These are phyloP conservation scores for Hozukius guyotensis DNA, from an alignment of 2,797 vertebrate genomes.

Conservation along the genomic window DNA sequence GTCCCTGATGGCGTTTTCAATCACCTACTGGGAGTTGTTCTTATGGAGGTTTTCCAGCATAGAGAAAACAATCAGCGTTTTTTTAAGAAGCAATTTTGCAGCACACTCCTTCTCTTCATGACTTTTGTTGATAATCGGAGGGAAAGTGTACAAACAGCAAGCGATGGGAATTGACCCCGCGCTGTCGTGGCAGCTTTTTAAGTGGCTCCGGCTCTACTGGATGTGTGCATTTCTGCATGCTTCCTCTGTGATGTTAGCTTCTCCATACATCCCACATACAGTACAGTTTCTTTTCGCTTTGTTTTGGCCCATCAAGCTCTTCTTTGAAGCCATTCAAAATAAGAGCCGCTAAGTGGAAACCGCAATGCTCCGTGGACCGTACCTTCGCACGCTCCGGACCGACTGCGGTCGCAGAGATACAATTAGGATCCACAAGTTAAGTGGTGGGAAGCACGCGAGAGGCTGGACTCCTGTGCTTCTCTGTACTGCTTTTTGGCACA, in stretches of 20 bases:
- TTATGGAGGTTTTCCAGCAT: not conserved
- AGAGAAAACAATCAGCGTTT: not conserved
- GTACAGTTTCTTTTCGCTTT: not conserved
- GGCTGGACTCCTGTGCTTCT: not conserved
- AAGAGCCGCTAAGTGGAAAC: slow-evolving; percentile 33
- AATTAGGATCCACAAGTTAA: slow-evolving; percentile 44
- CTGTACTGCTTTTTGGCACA: not conserved
- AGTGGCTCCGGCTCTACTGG: not conserved
- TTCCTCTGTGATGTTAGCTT: not conserved
- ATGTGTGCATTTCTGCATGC: not conserved
- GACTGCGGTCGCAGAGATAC: slow-evolving; percentile 29
- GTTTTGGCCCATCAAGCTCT: slow-evolving; percentile 2
- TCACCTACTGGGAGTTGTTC: not conserved
- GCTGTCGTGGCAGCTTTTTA: not conserved
- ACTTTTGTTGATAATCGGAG: not conserved
- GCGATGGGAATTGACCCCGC: not conserved
- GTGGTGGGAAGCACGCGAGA: slow-evolving; percentile 18
- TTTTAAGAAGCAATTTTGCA: slow-evolving; percentile 5
- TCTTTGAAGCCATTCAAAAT: slow-evolving; percentile 21
- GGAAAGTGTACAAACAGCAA: not conserved
- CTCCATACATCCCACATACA: not conserved
- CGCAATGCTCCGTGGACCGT: slow-evolving; percentile 35
- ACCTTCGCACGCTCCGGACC: slow-evolving; percentile 7
- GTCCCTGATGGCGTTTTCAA: not conserved
- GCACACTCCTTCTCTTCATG: not conserved